phyloP scores from a whole-genome alignment of 2,797 vertebrate species.

The Oreortyx pictus region DNA sequence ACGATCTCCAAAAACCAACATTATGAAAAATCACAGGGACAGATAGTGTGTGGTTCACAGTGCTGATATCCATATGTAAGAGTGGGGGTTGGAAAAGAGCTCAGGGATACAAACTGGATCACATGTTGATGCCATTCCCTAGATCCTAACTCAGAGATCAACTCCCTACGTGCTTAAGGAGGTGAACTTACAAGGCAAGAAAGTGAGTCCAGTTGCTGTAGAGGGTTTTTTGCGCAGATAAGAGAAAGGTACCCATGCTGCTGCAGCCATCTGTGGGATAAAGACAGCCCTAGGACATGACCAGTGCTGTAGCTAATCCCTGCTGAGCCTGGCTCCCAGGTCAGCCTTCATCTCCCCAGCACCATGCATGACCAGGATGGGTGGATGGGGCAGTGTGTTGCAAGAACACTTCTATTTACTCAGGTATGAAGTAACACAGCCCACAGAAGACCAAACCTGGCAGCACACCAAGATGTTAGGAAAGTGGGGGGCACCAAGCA shows the following conservation, averaged over 20 bases:
- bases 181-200: background rate
- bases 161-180: background rate
- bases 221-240: background rate
- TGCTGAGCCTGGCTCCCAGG: background rate
- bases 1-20: background rate
- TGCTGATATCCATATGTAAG: background rate
- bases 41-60: background rate
- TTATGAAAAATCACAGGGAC: background rate
- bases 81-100: accelerated
- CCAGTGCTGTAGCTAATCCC: background rate
- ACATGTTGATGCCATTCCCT: accelerated
- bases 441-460: background rate
- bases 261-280: too few species aligned
- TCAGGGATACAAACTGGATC: background rate
- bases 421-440: background rate
- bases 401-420: background rate
- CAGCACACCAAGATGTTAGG: background rate
- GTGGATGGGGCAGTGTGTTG: background rate
- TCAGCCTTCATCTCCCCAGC: background rate
- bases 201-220: background rate
- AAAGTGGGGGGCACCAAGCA: background rate
- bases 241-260: background rate
- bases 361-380: background rate
- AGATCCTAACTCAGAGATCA: background rate
- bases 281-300: background rate